Evolutionary conservation across 2,888 invertebrate genomes (phyloP).

Genomic region (Drosophila buzzatii): DNA sequence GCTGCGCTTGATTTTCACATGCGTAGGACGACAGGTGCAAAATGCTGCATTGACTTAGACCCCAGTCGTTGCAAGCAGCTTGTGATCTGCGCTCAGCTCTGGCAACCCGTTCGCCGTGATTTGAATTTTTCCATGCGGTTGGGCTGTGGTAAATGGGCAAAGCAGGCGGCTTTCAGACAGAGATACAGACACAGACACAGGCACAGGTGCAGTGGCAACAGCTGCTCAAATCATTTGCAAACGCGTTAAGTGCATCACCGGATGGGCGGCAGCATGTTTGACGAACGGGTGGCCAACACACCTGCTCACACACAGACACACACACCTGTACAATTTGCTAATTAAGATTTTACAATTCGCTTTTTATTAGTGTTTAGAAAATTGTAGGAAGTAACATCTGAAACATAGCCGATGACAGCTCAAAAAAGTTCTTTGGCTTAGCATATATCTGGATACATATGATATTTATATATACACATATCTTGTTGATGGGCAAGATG

Average conservation of each 20-base stretch:
- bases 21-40: conserved; percentile 80
- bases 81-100: conserved; percentile 11
- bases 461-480: neutral
- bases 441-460: neutral
- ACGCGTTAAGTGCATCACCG: conserved; percentile 77
- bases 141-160: conserved; percentile 57
- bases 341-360: conserved; percentile 59
- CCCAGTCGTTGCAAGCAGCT: conserved; percentile 15
- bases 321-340: conserved; percentile 39
- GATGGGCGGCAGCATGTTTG: conserved; percentile 61
- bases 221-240: conserved; percentile 75
- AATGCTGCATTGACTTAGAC: conserved; percentile 70
- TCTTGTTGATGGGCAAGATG: conserved; percentile 1
- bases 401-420: conserved; percentile 40
- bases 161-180: conserved; percentile 55
- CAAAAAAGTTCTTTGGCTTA: conserved; percentile 5
- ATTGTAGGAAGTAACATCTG: conserved; percentile 18
- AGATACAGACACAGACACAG: conserved; percentile 44
- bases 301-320: conserved; percentile 20
- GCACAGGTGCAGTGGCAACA: conserved; percentile 64
- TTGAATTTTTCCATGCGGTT: conserved; percentile 73
- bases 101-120: conserved; percentile 53
- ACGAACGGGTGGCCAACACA: conserved; percentile 48
- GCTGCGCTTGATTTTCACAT: conserved; percentile 78
- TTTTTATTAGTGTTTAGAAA: conserved; percentile 40